Conservation (phyloP, 2,113 vertebrate genomes). For the Tenrec ecaudatus region DNA sequence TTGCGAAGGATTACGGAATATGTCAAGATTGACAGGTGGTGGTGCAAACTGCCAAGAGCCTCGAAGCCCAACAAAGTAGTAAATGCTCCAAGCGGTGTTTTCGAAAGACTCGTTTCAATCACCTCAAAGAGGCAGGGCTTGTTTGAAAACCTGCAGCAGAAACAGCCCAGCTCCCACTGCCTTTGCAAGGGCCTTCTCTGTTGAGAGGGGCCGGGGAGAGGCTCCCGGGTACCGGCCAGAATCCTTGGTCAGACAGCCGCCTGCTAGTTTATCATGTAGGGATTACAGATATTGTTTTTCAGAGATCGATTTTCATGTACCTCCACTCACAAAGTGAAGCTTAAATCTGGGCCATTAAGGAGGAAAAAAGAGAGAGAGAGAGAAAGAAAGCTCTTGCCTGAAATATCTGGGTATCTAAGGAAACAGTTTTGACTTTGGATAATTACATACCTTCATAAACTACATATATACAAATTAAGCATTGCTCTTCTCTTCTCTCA, state of each 20-base stretch:
- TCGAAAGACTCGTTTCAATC: slow-evolving; percentile 17
- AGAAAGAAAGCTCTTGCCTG: slow-evolving; percentile 72
- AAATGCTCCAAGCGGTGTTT: slow-evolving; percentile 17
- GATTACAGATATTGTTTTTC: background rate
- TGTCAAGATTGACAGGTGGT: background rate
- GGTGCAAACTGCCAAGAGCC: background rate
- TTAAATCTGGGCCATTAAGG: slow-evolving; percentile 74
- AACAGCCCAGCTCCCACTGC: background rate
- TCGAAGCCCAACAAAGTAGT: slow-evolving; percentile 20
- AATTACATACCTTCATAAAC: slow-evolving; percentile 66
- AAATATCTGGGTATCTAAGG: slow-evolving; percentile 80
- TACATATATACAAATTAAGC: slow-evolving; percentile 62
- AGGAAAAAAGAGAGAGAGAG: too few species aligned
- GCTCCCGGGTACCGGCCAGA: background rate
- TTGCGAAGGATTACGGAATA: background rate
- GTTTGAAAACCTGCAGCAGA: background rate
- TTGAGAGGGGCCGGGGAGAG: background rate
- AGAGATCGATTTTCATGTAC: slow-evolving; percentile 24
- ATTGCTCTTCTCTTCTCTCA: slow-evolving; percentile 36
- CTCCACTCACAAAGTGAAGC: slow-evolving; percentile 1
- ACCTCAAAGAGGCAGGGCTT: background rate
- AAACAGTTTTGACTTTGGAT: slow-evolving; percentile 76
- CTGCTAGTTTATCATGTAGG: background rate
- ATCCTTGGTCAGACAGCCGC: background rate
- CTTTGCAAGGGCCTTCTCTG: background rate